A percentile compares a stretch with the other conserved stretches of the same genome.
These are phyloP conservation scores for Hippocampus guttulatus DNA, from an alignment of 2,113 vertebrate species.

Conservation along the genomic window DNA sequence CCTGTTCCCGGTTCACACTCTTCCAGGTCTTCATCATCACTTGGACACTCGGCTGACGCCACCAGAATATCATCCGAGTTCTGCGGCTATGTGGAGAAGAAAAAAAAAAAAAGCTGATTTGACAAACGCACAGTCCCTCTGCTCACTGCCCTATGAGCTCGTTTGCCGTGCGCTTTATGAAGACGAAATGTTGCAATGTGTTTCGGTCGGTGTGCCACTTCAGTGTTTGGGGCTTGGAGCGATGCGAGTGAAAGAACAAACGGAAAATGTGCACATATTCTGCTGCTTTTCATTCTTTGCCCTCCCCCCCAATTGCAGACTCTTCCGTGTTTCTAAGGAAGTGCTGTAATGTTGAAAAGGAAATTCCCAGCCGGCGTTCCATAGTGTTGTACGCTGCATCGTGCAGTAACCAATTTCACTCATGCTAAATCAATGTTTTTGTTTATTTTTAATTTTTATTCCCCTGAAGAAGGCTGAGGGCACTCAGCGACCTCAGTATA, in stretches of 20 bases:
- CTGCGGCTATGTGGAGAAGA: constrained; percentile 60
- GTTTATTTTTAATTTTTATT: neutral
- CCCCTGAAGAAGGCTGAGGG: constrained; percentile 17
- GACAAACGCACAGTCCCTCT: constrained; percentile 11
- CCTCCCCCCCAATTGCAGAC: constrained; percentile 19
- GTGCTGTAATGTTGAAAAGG: constrained; percentile 6
- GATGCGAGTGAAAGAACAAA: constrained; percentile 21
- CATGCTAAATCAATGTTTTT: constrained; percentile 9
- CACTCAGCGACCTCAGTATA: constrained; percentile 12
- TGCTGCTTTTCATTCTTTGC: constrained; percentile 32
- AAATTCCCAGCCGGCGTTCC: constrained; percentile 11
- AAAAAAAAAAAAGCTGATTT: constrained; percentile 6
- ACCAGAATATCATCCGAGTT: constrained; percentile 93
- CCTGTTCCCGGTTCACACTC: constrained; percentile 94
- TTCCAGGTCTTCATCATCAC: constrained; percentile 93
- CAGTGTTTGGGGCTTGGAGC: constrained; percentile 30
- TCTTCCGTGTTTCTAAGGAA: constrained; percentile 21
- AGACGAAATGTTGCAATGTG: constrained; percentile 25
- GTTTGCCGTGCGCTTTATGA: constrained; percentile 18
- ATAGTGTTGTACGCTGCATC: constrained; percentile 8
- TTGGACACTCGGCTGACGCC: constrained; percentile 91
- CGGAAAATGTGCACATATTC: constrained; percentile 27
- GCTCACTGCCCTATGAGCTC: constrained; percentile 1
- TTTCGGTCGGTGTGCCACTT: constrained; percentile 24
- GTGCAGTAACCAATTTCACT: constrained; percentile 11